Evolutionary conservation across 1,140 invertebrate genomes (phyloP), one percentile per base, ranked within the genome.

Genomic region (Bombus confusus): DNA sequence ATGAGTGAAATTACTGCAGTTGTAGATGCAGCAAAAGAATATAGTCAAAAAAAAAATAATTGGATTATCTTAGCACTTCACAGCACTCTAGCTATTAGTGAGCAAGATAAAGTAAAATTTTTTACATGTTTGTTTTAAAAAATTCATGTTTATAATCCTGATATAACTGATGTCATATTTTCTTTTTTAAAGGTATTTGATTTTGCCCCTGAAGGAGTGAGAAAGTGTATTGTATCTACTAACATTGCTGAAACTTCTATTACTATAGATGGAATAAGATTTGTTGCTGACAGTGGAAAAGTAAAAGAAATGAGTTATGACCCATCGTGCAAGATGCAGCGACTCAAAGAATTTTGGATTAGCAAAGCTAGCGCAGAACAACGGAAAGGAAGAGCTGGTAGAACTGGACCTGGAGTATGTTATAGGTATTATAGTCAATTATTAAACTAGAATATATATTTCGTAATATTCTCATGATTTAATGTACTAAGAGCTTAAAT

Each of bases 181-280:
- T 47, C 12, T 28, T 85, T 52, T 68, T 95, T 94, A 62, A 86
- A 98, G 97, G 98, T 99, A 12, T 99, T 99, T 95, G 98, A 99
- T 92, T 98, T 99, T 94, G 96, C 99, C n/a, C 99, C 99, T 34
- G 98, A 99, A 85, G 98, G 98, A 41, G 96, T 99, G 2, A 96
- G 99, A 86, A 99, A 99, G 95, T 99, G 99, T 93, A 99, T 99
- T 86, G 97, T 99, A 4, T 98, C 99, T 2, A 99, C 99, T n/a
- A 99, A 99, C 93, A 99, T 99, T 83, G 99, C 99, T 0, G 99
- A 99, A 96, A 99, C 99, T 1, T 99, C 99, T 10, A 97, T 99
- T 9, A 99, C 99, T 0, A 99, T 99, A 84, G 99, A 99, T 95
- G 99, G 99, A 9, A 98, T 99, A 85, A 95, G 99, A 92, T 99